These are phyloP conservation scores for Rhopalosiphum maidis DNA, from an alignment of 1,140 invertebrate genomes.

Conservation along the genomic window DNA sequence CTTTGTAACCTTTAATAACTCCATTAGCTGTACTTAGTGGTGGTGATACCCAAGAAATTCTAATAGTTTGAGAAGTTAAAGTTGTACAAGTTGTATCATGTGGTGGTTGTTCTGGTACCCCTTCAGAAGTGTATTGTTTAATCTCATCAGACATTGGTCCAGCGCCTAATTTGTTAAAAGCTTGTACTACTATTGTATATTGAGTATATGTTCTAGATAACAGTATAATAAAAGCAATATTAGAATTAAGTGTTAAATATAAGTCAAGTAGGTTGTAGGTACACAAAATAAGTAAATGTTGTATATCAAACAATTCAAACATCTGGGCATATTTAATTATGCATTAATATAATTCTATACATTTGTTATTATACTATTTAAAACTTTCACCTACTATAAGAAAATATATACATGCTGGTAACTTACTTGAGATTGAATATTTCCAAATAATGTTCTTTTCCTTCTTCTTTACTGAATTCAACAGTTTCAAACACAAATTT, in stretches of 20 bases:
- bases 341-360: not conserved
- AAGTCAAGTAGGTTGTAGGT: not conserved
- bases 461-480: conserved; percentile 88
- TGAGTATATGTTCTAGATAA: conserved; percentile 84
- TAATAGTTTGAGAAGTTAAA: conserved; percentile 89
- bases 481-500: conserved; percentile 93
- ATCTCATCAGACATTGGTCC: conserved; percentile 89
- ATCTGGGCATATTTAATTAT: not conserved
- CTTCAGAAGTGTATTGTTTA: conserved; percentile 90
- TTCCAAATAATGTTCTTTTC: conserved; percentile 85
- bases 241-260: not conserved
- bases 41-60: conserved; percentile 91
- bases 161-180: conserved; percentile 92
- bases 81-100: conserved; percentile 90
- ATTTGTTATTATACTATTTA: not conserved
- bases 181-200: conserved; percentile 93
- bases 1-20: conserved; percentile 95
- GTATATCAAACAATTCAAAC: no score
- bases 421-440: conserved; percentile 79
- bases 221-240: conserved; percentile 43
- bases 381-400: not conserved
- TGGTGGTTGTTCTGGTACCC: conserved; percentile 90
- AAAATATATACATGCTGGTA: not conserved
- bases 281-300: not conserved
- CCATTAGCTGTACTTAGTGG: conserved; percentile 89